Base-by-base conservation (phyloP, 2,888 invertebrate species). In the Tanypteryx hageni region DNA sequence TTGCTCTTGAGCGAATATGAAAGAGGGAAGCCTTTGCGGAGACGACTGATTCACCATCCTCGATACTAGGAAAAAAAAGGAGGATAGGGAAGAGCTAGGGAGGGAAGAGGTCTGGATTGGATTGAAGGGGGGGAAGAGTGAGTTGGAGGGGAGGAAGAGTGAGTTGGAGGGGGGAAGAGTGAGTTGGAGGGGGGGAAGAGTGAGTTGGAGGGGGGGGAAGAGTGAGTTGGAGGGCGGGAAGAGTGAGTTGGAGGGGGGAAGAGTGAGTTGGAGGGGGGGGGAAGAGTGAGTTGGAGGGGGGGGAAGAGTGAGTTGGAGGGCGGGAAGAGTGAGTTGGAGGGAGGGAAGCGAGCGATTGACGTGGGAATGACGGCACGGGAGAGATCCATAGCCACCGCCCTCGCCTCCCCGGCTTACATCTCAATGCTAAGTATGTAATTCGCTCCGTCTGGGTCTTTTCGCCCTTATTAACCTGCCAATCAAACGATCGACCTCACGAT, bases 11-110 rank as follows among this genome's bases (percentile, higher is more conserved):
- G 64, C 64, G 64, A 64, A 68, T 9, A 13, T 18, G 18, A 22
- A 68, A 68, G 68, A 68, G 68, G 68, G 68, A 68, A 68, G n/a
- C 68, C 68, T 68, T n/a, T 68, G 68, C 18, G 68, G 68, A 5
- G 44, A 44, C n/a, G 68, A 22, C 68, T 68, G 68, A 68, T 68
- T 68, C 68, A 68, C 68, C 68, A 68, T 68, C 68, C 68, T 8
- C 22, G 68, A n/a, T 22, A n/a, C n/a, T n/a, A 8, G 64, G 18
- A 14, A 64, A 64, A 64, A 14, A 64, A n/a, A 1, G 44, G 44
- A 44, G 1, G 44, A 44, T 44, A 44, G 44, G 44, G 44, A 5
- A 44, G 44, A 44, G 44, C 8, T 7, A 64, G 44, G 13, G 64
- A n/a, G n/a, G 64, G 64, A 64, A 64, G n/a, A 11, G 64, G 64